Evolutionary conservation across 2,888 invertebrate species (phyloP), one percentile per base, ranked within the genome.

Genomic region (Brachynemurus nebulosus): DNA sequence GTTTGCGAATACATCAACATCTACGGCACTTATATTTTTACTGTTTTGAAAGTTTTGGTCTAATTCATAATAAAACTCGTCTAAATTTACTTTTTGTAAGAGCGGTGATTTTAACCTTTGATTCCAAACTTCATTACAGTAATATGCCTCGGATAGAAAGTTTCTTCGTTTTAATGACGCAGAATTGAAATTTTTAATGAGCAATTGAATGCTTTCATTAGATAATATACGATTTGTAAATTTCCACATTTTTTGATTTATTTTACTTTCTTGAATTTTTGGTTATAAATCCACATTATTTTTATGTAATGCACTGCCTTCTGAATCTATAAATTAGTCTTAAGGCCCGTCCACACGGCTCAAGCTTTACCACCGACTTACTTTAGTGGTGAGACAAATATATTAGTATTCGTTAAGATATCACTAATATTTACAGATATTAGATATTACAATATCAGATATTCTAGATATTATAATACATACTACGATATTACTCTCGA

Each of bases 1-100:
- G 64, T 89, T 86, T 0, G 78, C 78, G 61, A 84, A 86, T 53
- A 91, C 70, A 58, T 91, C 90, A 7, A 91, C 72, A 62, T 91
- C 91, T 19, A 90, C 72, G 3, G 85, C 78, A 61, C 78, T 81
- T 12, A 83, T 71, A 51, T 71, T 70, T 12, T 74, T 75, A 45
- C 69, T 69, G 30, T 68, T 70, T 36, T 74, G 66, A 56, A 74
- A 79, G 51, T 74, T 76, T 53, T 76, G 74, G 46, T 85, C 81
- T 34, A 90, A 55, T 47, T 79, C 74, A 54, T 75, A 66, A 58
- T 80, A 86, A 50, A 88, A 72, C 53, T 80, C 76, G 48, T 75
- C 76, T 44, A 74, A 50, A 54, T 80, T 77, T 21, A 86, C 66
- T 53, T 67, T 66, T 52, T 62, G 57, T 33, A 86, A 57, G 25